These are phyloP conservation scores for Hippocampus comes DNA, from an alignment of 2,113 vertebrate genomes.

Conservation along the genomic window DNA sequence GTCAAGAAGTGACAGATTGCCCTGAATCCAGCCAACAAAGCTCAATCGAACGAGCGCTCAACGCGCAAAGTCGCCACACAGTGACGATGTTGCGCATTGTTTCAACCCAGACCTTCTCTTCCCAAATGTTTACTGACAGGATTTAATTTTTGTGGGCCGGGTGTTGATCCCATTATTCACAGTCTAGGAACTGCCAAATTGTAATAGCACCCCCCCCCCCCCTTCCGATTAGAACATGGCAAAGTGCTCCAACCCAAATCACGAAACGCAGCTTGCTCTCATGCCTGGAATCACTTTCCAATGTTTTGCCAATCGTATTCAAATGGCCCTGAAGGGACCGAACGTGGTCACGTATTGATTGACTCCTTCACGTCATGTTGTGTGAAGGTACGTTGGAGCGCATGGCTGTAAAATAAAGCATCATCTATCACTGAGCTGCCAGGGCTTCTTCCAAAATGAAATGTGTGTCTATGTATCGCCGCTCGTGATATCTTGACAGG, in stretches of 20 bases:
- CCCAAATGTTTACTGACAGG: slow-evolving; percentile 21
- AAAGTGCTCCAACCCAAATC: slow-evolving; percentile 20
- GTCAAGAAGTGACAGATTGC: slow-evolving; percentile 52
- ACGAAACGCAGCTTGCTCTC: slow-evolving; percentile 17
- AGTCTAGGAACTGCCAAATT: slow-evolving; percentile 15
- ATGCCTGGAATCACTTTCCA: slow-evolving; percentile 12
- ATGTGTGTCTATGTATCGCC: slow-evolving; percentile 20
- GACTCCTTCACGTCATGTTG: slow-evolving; percentile 30
- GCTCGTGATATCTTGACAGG: not conserved
- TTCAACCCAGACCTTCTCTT: not conserved
- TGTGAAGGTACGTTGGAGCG: slow-evolving; percentile 27
- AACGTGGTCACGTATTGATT: slow-evolving; percentile 9
- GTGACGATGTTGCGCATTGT: not conserved
- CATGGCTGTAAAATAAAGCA: slow-evolving; percentile 37
- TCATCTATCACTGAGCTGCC: slow-evolving; percentile 27
- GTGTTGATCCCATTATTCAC: slow-evolving; percentile 30
- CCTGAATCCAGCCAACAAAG: slow-evolving; percentile 41
- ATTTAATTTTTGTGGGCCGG: slow-evolving; percentile 13
- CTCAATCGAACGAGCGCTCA: slow-evolving; percentile 28
- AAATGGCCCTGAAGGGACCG: slow-evolving; percentile 22
- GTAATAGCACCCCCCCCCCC: slow-evolving; percentile 18
- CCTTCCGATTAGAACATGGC: slow-evolving; percentile 15
- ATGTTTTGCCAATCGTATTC: slow-evolving; percentile 34
- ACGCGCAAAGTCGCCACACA: not conserved
- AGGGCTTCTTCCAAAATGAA: slow-evolving; percentile 35